Conservation (phyloP, 2,113 vertebrate genomes). For the Candoia aspera region DNA sequence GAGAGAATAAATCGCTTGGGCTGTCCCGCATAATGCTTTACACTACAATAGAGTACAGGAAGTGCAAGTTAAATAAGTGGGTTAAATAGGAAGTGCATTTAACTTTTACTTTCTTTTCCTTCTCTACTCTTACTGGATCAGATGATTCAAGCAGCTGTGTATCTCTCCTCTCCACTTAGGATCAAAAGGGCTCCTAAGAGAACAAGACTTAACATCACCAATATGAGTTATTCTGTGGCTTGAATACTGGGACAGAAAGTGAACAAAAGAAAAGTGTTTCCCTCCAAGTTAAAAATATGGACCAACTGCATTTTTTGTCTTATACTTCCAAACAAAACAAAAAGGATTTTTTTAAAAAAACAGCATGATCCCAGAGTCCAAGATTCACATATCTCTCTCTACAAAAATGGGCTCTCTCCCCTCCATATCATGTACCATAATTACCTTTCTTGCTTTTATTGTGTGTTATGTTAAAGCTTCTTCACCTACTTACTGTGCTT, state of each 20-base stretch:
- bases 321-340: background rate
- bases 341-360: too few species aligned
- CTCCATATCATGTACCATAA: background rate
- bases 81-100: background rate
- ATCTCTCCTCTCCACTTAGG: background rate
- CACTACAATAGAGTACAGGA: background rate
- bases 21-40: background rate
- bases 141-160: background rate
- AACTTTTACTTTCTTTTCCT: background rate
- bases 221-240: background rate
- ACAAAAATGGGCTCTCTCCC: background rate
- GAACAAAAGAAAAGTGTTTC: background rate
- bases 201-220: background rate
- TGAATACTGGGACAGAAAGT: background rate
- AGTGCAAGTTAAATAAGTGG: background rate
- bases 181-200: background rate
- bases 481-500: too few species aligned
- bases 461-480: background rate
- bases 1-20: rapidly evolving
- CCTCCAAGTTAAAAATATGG: background rate
- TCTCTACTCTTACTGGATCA: background rate
- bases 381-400: background rate
- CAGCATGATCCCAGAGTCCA: background rate
- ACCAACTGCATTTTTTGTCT: too few species aligned
- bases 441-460: background rate